Evolutionary conservation across 92 coral and sea anemone species (phyloP), one percentile per base, ranked within the genome.

Genomic region (Phenganax marumi): DNA sequence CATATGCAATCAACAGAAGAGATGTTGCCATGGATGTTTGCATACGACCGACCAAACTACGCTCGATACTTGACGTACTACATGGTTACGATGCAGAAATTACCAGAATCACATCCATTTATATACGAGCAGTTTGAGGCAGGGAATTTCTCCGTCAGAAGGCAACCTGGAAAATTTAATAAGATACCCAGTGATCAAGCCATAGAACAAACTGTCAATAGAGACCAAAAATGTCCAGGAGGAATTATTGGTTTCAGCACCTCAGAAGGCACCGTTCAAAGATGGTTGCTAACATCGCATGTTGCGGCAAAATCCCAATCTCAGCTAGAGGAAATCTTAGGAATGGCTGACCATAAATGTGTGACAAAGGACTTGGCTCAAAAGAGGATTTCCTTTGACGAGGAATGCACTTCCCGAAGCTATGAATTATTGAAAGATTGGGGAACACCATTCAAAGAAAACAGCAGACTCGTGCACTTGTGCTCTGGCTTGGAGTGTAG

Each of bases 221-320:
- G 60, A 54, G 60, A 54, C 11, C 60, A 54, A 17, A 54, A 54
- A 54, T 54, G 60, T 54, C 82, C 60, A 10, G 60, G 60, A 10
- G 60, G 60, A 10, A 54, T 54, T 54, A 17, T 54, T 54, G 60
- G 60, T 17, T 54, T 10, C 60, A 54, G 60, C 60, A 54, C 60
- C 11, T 54, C 60, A 54, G 60, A 54, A 54, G 60, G 60, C 60
- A 54, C 60, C 10, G 60, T 54, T 10, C 60, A 54, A 54, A 54
- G 60, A 54, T 54, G 60, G 60, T 10, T 54, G 11, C 17, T 54
- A 54, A 54, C 60, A 17, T 10, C 11, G 10, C 60, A 54, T 54
- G 60, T 54, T 54, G 60, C 60, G 10, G 60, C 60, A 54, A 54
- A 54, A 17, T 54, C 11, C 60, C 60, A 54, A 54, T 54, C 60